Evolutionary conservation across 2,113 vertebrate genomes (phyloP).

Genomic region (Brevimyrus niger): DNA sequence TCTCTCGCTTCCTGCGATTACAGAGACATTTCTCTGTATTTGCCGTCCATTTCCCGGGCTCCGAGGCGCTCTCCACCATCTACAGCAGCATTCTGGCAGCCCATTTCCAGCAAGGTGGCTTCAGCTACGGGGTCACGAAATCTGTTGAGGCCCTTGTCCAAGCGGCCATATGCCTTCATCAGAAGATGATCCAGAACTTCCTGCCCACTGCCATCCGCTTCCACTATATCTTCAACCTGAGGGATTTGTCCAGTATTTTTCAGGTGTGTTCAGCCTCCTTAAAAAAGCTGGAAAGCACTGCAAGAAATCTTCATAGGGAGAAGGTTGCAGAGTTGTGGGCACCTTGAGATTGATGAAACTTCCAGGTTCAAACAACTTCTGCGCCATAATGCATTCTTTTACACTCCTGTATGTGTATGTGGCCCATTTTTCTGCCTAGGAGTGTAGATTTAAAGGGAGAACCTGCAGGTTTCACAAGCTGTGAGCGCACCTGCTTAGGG

Average conservation of each 20-base stretch:
- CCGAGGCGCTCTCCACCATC: slow-evolving; percentile 55
- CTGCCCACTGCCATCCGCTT: slow-evolving; percentile 65
- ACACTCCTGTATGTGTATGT: background rate
- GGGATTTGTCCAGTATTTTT: slow-evolving; percentile 61
- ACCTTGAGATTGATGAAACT: background rate
- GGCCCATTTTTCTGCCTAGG: background rate
- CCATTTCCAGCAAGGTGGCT: slow-evolving; percentile 64
- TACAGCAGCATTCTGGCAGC: slow-evolving; percentile 63
- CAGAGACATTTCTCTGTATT: slow-evolving; percentile 71
- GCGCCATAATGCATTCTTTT: background rate
- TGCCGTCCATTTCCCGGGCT: slow-evolving; percentile 57
- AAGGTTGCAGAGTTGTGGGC: background rate
- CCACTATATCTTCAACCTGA: slow-evolving; percentile 70
- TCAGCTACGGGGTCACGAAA: slow-evolving; percentile 65
- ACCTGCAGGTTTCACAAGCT: background rate
- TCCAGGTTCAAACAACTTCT: background rate
- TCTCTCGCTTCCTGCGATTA: background rate
- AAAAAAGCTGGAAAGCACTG: background rate
- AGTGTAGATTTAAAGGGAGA: background rate
- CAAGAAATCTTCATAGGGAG: background rate
- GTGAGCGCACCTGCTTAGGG: background rate
- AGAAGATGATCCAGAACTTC: slow-evolving; percentile 74
- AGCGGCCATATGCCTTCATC: slow-evolving; percentile 64
- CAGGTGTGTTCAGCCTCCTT: slow-evolving; percentile 45
- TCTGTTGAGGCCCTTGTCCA: slow-evolving; percentile 54